Base-by-base conservation (phyloP, 2,113 vertebrate species). In the Notothenia rossii region DNA sequence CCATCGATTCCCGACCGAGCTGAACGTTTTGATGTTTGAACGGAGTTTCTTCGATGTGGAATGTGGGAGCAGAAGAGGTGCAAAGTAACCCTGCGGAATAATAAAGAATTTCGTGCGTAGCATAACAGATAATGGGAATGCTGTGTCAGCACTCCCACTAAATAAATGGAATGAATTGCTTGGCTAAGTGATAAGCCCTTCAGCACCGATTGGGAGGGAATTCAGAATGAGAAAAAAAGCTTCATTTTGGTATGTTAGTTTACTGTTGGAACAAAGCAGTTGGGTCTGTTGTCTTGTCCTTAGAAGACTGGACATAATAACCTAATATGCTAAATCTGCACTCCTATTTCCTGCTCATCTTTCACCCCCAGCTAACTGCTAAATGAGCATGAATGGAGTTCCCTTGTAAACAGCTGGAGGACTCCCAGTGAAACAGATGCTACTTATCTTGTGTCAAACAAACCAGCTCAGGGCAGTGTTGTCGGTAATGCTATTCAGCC, bases 391-490 rank as follows among this genome's bases (percentile, higher is more conserved):
- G 58, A 63, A 62, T 70, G 59, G 22, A 75, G 55, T 54, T 56
- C 11, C 1, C 8, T 20, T 48, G 43, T 63, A 81, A 89, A 84
- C 80, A 81, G 83, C 79, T 83, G 40, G 14, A 75, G 73, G 77
- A 72, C 51, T 48, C 50, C 25, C 48, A 29, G 48, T 45, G 36
- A 69, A 72, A 71, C 77, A 53, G 60, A 74, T 59, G 83, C 61
- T 63, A 54, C 86, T 85, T 82, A 86, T 89, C 66, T 62, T 43
- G 45, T 71, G 70, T 86, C 68, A 72, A 62, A 76, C 67, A 76
- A 87, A 63, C 55, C 69, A 59, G 67, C 63, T 73, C 53, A 49
- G 68, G 77, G 73, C 45, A 18, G 72, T 25, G 29, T 49, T 53
- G 78, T 83, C 48, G 86, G 67, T 61, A 72, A 59, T 75, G 61